Evolutionary conservation across 92 coral and sea anemone species (phyloP).

Genomic region (Zoanthus solanderi): DNA sequence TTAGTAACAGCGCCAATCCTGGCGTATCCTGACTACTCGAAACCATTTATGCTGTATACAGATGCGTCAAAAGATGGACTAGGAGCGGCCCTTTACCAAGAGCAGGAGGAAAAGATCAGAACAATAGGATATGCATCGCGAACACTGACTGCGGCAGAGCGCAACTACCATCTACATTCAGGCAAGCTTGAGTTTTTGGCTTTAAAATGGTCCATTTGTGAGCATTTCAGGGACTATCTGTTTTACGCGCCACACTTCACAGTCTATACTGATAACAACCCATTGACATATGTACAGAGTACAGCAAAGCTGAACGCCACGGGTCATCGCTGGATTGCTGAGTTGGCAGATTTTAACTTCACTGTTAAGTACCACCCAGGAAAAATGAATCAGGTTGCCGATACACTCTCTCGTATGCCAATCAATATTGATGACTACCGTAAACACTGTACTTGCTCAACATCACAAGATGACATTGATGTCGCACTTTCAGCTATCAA

Average conservation of each 20-base stretch:
- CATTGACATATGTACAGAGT: too few relatives aligned
- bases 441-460: background rate
- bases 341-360: too few relatives aligned
- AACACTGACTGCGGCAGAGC: constrained; percentile 29
- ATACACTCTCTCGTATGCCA: too few relatives aligned
- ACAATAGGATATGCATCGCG: constrained; percentile 26
- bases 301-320: background rate
- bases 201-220: constrained; percentile 6
- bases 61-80: constrained; percentile 60
- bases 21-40: constrained; percentile 44
- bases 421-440: too few relatives aligned
- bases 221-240: too few relatives aligned
- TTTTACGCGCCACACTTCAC: background rate
- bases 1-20: constrained; percentile 51
- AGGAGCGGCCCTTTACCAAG: constrained; percentile 56
- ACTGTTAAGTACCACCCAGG: too few relatives aligned
- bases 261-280: too few relatives aligned
- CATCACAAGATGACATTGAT: constrained; percentile 37
- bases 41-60: constrained; percentile 44
- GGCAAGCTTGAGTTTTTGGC: constrained; percentile 46
- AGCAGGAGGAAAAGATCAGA: constrained; percentile 50
- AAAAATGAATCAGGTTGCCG: too few relatives aligned
- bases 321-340: too few relatives aligned
- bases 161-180: constrained; percentile 34
- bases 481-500: constrained; percentile 48